These are phyloP conservation scores for Bufo gargarizans DNA, from an alignment of 2,113 vertebrate genomes.

Conservation along the genomic window DNA sequence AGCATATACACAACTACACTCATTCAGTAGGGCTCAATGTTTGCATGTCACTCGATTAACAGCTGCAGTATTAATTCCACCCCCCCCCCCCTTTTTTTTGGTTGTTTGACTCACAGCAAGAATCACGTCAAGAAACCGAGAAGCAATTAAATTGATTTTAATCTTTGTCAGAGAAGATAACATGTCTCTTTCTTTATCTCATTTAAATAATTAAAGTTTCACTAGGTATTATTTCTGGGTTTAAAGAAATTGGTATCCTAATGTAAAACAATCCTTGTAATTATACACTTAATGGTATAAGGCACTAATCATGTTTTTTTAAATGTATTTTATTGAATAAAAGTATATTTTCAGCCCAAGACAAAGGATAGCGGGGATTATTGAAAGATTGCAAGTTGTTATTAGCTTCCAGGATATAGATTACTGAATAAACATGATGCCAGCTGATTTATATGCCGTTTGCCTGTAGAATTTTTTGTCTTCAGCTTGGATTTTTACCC, in stretches of 20 bases:
- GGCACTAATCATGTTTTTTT: slow-evolving; percentile 82
- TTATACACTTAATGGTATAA: slow-evolving; percentile 83
- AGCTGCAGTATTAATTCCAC: slow-evolving; percentile 80
- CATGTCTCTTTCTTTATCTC: slow-evolving; percentile 80
- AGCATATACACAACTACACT: slow-evolving; percentile 39
- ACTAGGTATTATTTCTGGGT: slow-evolving; percentile 83
- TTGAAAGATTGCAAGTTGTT: slow-evolving; percentile 35
- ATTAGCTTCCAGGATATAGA: slow-evolving; percentile 26
- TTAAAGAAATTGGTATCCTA: slow-evolving; percentile 82
- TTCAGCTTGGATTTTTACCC: neutral
- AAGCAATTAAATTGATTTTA: slow-evolving; percentile 89
- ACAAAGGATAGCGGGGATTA: slow-evolving; percentile 55
- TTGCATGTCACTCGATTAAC: slow-evolving; percentile 81
- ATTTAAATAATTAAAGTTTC: slow-evolving; percentile 89
- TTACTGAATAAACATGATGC: slow-evolving; percentile 28
- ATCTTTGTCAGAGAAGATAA: slow-evolving; percentile 86
- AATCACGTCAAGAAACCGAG: slow-evolving; percentile 81
- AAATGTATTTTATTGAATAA: slow-evolving; percentile 76
- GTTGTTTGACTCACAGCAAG: slow-evolving; percentile 85
- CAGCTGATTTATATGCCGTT: slow-evolving; percentile 25
- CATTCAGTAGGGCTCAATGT: slow-evolving; percentile 70
- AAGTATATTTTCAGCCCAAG: slow-evolving; percentile 75
- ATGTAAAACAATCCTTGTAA: slow-evolving; percentile 83
- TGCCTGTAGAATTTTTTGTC: slow-evolving; percentile 16
- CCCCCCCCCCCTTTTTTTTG: slow-evolving; percentile 68